Evolutionary conservation across 2,797 vertebrate species (phyloP).

Genomic region (Garrulus glandarius): DNA sequence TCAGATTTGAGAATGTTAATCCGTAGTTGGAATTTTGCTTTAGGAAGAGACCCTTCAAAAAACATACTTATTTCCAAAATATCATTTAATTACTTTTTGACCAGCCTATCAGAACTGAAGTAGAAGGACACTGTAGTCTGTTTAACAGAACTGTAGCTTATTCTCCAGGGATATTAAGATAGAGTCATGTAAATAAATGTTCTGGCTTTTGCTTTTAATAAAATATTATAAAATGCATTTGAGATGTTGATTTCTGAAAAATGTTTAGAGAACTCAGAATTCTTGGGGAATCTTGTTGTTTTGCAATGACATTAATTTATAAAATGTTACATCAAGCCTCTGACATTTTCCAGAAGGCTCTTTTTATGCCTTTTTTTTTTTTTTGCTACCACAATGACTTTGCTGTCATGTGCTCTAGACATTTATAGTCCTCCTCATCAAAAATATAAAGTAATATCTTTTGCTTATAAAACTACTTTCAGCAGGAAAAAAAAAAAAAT

Average conservation of each 20-base stretch:
- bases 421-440: neutral
- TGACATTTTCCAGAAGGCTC: neutral
- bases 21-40: neutral
- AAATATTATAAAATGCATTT: neutral
- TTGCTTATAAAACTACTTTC: neutral
- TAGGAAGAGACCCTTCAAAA: neutral
- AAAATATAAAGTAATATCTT: neutral
- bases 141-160: neutral
- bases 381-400: neutral
- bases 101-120: neutral
- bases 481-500: neutral
- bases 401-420: accelerated
- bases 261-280: neutral
- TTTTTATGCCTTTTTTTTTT: neutral
- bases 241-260: neutral
- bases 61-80: neutral
- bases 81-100: neutral
- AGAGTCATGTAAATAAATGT: neutral
- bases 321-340: neutral
- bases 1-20: neutral
- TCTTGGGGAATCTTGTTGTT: neutral
- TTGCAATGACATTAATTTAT: neutral
- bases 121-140: neutral
- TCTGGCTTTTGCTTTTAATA: neutral
- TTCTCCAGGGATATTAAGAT: neutral